Percentiles rank a stretch among this genome's conserved stretches.
Conservation (phyloP, 2,797 vertebrate genomes). For the Carcharodon carcharias region DNA sequence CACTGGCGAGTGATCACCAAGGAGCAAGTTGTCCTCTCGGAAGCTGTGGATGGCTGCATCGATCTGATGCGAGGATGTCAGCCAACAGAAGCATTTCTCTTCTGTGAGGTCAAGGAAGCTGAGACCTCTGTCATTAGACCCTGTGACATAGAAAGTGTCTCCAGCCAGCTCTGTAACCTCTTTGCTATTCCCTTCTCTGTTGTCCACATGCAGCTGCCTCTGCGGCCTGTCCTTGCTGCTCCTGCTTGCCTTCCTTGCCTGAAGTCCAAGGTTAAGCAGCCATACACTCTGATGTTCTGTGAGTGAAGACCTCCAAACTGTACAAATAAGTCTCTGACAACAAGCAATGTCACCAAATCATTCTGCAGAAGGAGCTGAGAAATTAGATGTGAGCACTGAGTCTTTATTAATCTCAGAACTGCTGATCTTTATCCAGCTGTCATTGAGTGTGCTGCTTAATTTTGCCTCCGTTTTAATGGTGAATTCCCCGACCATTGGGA, state of each 20-base stretch:
- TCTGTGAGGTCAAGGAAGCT: background rate
- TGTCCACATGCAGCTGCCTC: too few species aligned
- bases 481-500: background rate
- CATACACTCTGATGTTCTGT: too few species aligned
- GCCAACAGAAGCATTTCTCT: too few species aligned
- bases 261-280: too few species aligned
- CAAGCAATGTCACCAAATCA: background rate
- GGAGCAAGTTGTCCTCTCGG: background rate
- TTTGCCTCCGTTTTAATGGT: background rate
- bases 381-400: background rate
- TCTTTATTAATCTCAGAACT: background rate
- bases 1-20: background rate
- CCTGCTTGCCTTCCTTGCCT: too few species aligned
- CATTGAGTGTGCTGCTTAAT: background rate
- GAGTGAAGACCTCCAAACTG: background rate
- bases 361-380: background rate
- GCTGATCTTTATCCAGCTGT: background rate
- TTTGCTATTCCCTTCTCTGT: too few species aligned
- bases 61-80: background rate
- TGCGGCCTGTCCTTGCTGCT: too few species aligned
- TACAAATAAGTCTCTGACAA: background rate
- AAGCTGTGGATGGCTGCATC: background rate
- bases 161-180: too few species aligned
- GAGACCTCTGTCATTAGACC: background rate
- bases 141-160: too few species aligned